Evolutionary conservation across 2,113 vertebrate species (phyloP).

Genomic region (Cephalopterus ornatus): DNA sequence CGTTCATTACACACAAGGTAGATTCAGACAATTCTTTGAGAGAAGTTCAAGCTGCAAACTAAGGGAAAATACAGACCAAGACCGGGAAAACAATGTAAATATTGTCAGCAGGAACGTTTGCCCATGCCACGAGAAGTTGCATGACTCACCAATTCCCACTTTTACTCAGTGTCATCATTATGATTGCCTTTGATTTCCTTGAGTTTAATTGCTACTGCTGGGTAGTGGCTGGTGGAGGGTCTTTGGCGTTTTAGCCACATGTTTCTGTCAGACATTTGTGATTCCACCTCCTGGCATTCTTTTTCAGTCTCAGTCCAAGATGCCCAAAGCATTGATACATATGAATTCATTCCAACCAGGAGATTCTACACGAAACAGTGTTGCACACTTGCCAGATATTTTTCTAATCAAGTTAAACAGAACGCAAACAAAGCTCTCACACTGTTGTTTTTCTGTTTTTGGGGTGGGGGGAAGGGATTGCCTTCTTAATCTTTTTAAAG

Average conservation of each 20-base stretch:
- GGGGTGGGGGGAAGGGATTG: too few relatives aligned
- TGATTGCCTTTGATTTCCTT: background rate
- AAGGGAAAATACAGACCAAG: background rate
- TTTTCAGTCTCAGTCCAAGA: background rate
- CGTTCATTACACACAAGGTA: background rate
- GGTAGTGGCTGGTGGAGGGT: background rate
- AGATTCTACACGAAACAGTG: accelerated
- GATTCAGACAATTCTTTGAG: background rate
- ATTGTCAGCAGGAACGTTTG: background rate
- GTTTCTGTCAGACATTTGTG: background rate
- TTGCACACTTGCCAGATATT: accelerated
- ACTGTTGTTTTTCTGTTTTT: background rate
- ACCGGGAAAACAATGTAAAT: background rate
- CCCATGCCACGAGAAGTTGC: background rate
- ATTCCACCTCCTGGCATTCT: accelerated
- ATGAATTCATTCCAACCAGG: background rate
- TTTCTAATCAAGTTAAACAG: background rate
- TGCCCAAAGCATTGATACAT: accelerated
- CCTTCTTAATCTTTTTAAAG: background rate
- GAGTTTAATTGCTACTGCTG: background rate
- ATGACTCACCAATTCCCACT: background rate
- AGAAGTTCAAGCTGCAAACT: background rate
- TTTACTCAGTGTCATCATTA: background rate
- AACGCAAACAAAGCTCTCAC: accelerated
- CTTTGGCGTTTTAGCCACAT: background rate